These are phyloP conservation scores for Himalopsyche phryganea DNA, from an alignment of 1,140 invertebrate genomes.

Conservation along the genomic window DNA sequence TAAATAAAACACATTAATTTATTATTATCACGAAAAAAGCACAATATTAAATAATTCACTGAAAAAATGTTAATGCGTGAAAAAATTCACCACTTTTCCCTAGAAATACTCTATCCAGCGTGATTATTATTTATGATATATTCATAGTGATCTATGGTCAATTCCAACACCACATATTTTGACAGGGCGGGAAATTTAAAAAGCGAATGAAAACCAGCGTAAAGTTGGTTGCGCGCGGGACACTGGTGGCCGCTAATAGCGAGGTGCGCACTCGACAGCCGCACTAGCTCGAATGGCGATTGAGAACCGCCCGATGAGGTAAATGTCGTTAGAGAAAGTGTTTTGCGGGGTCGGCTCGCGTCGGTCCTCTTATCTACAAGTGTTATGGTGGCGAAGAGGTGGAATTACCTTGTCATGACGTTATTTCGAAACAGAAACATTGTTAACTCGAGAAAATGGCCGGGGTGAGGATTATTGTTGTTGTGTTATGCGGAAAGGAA, in stretches of 20 bases:
- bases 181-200: no score
- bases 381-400: background rate
- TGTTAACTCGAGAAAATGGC: background rate
- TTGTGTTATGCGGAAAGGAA: no score
- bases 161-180: no score
- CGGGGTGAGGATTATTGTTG: no score
- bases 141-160: background rate
- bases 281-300: constrained; percentile 7
- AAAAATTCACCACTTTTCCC: background rate
- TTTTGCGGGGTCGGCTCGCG: constrained; percentile 1
- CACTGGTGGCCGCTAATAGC: background rate
- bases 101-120: background rate
- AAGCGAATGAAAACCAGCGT: no score
- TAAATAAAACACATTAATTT: background rate
- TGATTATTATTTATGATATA: background rate
- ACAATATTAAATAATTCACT: background rate
- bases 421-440: constrained; percentile 13
- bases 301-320: constrained; percentile 1
- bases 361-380: constrained; percentile 6
- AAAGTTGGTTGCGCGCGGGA: no score
- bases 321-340: constrained; percentile 15
- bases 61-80: background rate
- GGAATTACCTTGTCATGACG: constrained; percentile 14
- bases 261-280: constrained; percentile 10
- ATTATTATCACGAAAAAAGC: background rate